phyloP scores from a whole-genome alignment of 2,888 invertebrate genomes.

The Spisula subtruncata region DNA sequence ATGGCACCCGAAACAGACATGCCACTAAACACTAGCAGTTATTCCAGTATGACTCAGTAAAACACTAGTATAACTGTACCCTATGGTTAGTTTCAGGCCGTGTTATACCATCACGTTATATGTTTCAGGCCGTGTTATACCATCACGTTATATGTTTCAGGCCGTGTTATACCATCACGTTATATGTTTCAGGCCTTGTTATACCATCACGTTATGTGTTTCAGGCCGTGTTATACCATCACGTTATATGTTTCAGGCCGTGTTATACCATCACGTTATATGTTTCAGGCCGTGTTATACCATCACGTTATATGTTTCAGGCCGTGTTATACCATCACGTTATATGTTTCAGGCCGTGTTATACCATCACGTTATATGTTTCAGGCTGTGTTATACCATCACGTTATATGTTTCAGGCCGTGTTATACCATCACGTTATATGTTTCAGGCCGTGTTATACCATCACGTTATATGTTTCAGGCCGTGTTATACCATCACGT shows the following conservation, averaged over 20 bases:
- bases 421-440: slow-evolving; percentile 79
- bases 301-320: slow-evolving; percentile 81
- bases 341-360: slow-evolving; percentile 78
- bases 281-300: slow-evolving; percentile 76
- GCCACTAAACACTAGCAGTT: too few relatives aligned
- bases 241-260: slow-evolving; percentile 78
- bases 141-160: slow-evolving; percentile 81
- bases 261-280: slow-evolving; percentile 79
- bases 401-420: slow-evolving; percentile 71
- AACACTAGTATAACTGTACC: too few relatives aligned
- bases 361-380: slow-evolving; percentile 81
- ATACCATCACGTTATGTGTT: slow-evolving; percentile 80
- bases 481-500: slow-evolving; percentile 76
- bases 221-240: slow-evolving; percentile 77
- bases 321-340: slow-evolving; percentile 76
- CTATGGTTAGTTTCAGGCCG: too few relatives aligned
- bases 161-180: slow-evolving; percentile 76
- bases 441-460: slow-evolving; percentile 76
- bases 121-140: slow-evolving; percentile 74
- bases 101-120: too few relatives aligned
- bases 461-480: slow-evolving; percentile 81
- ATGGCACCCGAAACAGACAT: too few relatives aligned
- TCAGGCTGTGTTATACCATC: slow-evolving; percentile 76
- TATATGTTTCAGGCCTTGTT: slow-evolving; percentile 78
- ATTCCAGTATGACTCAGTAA: too few relatives aligned